Percentiles rank a stretch among this genome's conserved stretches.
phyloP scores from a whole-genome alignment of 2,113 vertebrate genomes.

The Conger conger region DNA sequence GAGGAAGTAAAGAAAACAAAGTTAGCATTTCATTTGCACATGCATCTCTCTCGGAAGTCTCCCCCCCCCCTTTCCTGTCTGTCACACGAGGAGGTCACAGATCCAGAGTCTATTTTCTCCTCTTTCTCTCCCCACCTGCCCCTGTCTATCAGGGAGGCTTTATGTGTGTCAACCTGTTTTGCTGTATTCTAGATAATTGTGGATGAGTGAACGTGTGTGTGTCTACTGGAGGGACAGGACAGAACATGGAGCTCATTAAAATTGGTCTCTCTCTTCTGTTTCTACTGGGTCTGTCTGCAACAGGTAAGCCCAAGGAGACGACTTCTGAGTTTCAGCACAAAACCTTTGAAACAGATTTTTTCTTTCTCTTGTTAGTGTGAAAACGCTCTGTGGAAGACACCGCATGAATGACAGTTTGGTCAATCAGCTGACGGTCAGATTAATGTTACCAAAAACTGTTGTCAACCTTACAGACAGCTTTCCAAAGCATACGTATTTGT shows the following conservation, averaged over 20 bases:
- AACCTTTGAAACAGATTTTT: neutral
- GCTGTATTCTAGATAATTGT: neutral
- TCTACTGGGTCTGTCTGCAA: neutral
- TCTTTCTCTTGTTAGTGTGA: neutral
- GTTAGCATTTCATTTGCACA: no score
- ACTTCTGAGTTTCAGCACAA: neutral
- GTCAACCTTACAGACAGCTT: neutral
- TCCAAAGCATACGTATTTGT: neutral
- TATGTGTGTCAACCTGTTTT: neutral
- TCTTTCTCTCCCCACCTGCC: slow-evolving; percentile 24
- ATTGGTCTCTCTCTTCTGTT: neutral
- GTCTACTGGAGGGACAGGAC: neutral
- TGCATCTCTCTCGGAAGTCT: no score
- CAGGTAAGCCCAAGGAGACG: neutral
- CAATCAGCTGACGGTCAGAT: neutral
- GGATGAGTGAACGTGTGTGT: neutral
- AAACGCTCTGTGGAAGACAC: neutral
- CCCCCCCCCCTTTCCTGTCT: neutral
- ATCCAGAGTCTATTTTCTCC: slow-evolving; percentile 27
- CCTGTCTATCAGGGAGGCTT: slow-evolving; percentile 17
- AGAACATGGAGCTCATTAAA: neutral
- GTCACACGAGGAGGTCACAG: neutral
- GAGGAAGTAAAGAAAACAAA: no score
- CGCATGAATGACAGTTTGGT: neutral
- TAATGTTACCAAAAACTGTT: neutral